Percentiles rank a stretch among this genome's conserved stretches.
phyloP scores from a whole-genome alignment of 30 jellyfish, hydroid and myxozoan genomes.

The Euphysa ruthae region DNA sequence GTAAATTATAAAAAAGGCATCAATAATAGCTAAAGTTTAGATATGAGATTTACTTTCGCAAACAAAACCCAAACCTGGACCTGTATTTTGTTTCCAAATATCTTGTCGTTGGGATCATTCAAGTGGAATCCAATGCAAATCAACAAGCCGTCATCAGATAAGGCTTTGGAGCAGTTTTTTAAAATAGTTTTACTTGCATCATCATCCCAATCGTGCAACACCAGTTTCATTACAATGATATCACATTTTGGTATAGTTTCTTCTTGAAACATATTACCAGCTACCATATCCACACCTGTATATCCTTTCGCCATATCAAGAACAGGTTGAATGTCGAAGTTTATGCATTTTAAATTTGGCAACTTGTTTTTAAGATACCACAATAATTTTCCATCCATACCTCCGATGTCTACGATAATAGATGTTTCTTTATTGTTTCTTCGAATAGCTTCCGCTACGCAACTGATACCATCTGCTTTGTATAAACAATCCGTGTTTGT shows the following conservation, averaged over 20 bases:
- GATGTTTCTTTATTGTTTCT: not conserved
- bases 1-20: too few relatives aligned
- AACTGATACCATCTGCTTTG: not conserved
- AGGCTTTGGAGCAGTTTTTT: not conserved
- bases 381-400: not conserved
- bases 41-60: too few relatives aligned
- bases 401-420: not conserved
- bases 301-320: not conserved
- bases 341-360: not conserved
- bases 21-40: too few relatives aligned
- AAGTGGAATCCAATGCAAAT: not conserved
- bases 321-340: not conserved
- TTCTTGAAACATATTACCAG: not conserved
- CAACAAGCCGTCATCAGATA: not conserved
- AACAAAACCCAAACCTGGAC: too few relatives aligned
- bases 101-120: too few relatives aligned
- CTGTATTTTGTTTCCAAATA: too few relatives aligned
- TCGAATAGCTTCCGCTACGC: not conserved
- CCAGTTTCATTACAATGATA: not conserved
- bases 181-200: not conserved
- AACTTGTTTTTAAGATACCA: not conserved
- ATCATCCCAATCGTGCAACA: not conserved
- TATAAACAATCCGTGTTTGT: not conserved
- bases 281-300: not conserved
- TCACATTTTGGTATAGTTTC: not conserved